Evolutionary conservation across 2,888 invertebrate genomes (phyloP).

Genomic region (Meteorus colon): DNA sequence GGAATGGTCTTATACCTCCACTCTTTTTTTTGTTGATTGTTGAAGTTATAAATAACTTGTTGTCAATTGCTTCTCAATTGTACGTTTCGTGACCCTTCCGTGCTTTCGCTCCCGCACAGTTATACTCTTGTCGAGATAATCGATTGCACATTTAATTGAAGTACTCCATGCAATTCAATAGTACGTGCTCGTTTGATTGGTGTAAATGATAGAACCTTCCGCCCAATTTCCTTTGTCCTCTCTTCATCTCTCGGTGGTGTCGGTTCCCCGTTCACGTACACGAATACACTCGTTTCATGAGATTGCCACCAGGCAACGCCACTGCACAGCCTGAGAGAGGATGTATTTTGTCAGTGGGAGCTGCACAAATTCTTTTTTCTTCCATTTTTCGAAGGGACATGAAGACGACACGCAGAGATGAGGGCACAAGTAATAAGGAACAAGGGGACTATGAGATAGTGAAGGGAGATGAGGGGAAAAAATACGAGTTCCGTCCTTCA

Average conservation of each 20-base stretch:
- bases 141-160: conserved; percentile 45
- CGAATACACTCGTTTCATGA: background rate
- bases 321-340: conserved; percentile 17
- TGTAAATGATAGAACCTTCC: conserved; percentile 47
- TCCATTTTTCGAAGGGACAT: conserved; percentile 23
- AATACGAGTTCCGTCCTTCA: conserved; percentile 47
- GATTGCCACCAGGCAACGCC: conserved; percentile 23
- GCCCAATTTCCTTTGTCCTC: conserved; percentile 45
- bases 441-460: background rate
- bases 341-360: background rate
- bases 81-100: background rate
- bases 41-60: background rate
- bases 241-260: conserved; percentile 2
- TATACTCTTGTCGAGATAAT: conserved; percentile 33
- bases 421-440: conserved; percentile 3
- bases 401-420: conserved; percentile 28
- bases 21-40: background rate
- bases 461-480: background rate
- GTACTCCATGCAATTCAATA: conserved; percentile 39
- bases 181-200: conserved; percentile 45
- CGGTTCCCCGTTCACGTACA: background rate
- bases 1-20: background rate
- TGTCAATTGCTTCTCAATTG: conserved; percentile 1
- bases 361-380: background rate
- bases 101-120: background rate